Evolutionary conservation across 2,888 invertebrate genomes (phyloP).

Genomic region (Stenotaenia linearis): DNA sequence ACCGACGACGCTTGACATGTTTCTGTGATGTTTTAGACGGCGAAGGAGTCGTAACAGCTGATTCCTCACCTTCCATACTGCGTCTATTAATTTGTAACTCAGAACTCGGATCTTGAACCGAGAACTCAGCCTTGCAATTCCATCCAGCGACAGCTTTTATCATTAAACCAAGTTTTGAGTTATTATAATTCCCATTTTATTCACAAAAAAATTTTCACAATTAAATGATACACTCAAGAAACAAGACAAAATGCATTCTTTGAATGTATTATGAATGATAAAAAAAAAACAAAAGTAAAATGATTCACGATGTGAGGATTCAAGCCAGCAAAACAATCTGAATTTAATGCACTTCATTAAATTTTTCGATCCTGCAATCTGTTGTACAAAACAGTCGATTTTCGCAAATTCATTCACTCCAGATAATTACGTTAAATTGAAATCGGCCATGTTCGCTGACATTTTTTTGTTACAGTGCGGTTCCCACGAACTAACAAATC

Average conservation of each 20-base stretch:
- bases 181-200: conserved; percentile 10
- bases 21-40: neutral
- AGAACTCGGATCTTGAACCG: neutral
- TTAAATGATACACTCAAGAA: conserved; percentile 18
- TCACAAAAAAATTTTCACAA: conserved; percentile 5
- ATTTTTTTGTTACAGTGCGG: neutral
- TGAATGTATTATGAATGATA: conserved; percentile 7
- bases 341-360: neutral
- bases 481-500: neutral
- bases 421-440: neutral
- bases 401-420: no score
- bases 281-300: neutral
- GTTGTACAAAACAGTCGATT: neutral
- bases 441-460: neutral
- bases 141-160: neutral
- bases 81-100: neutral
- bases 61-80: conserved; percentile 1
- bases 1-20: neutral
- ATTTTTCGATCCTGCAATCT: neutral
- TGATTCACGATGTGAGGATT: neutral
- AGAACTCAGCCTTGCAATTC: no score
- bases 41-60: neutral
- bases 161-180: neutral
- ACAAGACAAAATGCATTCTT: conserved; percentile 5
- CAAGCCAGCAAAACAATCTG: neutral